A percentile compares a stretch with the other conserved stretches of the same genome.
Conservation (phyloP, 2,888 invertebrate genomes). For the Xylophagus ater region DNA sequence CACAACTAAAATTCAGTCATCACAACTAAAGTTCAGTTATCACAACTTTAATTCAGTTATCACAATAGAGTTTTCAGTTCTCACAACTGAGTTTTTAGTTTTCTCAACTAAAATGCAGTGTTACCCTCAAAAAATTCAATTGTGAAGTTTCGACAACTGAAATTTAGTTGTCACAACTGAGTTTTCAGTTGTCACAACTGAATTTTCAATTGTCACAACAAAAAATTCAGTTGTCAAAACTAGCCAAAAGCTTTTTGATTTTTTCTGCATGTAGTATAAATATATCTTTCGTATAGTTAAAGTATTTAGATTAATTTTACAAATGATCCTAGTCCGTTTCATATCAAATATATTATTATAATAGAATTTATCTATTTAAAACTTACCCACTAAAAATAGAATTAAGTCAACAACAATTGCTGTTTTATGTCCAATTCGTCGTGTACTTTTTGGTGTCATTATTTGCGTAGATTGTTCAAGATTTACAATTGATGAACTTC, state of each 20-base stretch:
- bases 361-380: neutral
- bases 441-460: conserved; percentile 10
- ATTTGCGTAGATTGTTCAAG: neutral
- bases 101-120: too few species aligned
- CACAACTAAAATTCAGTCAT: too few species aligned
- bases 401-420: conserved; percentile 8
- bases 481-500: neutral
- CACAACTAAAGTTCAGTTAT: too few species aligned
- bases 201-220: neutral
- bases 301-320: too few species aligned
- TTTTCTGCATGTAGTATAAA: neutral
- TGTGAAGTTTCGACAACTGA: too few species aligned
- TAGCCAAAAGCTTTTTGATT: neutral
- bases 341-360: neutral
- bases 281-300: neutral
- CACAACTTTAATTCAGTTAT: too few species aligned
- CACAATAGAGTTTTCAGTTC: too few species aligned
- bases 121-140: too few species aligned
- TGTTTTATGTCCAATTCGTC: conserved; percentile 8
- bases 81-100: too few species aligned
- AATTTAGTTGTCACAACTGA: too few species aligned
- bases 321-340: too few species aligned
- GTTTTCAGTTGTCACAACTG: too few species aligned
- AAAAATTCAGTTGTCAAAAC: neutral
- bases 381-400: conserved; percentile 8